Evolutionary conservation across 1,140 invertebrate genomes (phyloP), one percentile per base, ranked within the genome.

Genomic region (Zaprionus vittiger): DNA sequence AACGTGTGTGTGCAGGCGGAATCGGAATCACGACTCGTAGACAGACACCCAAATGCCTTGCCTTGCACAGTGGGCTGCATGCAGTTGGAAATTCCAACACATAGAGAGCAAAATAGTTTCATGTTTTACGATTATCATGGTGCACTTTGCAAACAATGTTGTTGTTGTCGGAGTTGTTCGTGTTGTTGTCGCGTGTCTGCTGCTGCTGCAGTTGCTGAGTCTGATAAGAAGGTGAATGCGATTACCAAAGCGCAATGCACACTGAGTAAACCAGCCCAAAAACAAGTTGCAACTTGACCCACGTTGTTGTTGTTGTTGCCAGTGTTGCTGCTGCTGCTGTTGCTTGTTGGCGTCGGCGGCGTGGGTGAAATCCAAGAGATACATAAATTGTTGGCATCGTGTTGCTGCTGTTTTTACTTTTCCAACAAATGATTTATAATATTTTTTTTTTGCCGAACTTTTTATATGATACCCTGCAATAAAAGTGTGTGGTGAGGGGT

Each of bases 321-420:
- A 22, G 6, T 60, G 78, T 56, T 63, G 31, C 37, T 24, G 31
- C 12, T 47, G 59, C n/a, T 55, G 37, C 20, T 22, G 20, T 22
- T 22, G 20, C 38, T 52, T 64, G 62, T 24, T 38, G 64, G 17
- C 61, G 41, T 22, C 24, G 44, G 56, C 78, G 52, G 84, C 85
- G 84, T 89, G 84, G 84, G 85, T 89, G 84, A 89, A 89, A 89
- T 89, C 67, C 68, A 79, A 69, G 81, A 87, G 85, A 90, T 73
- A 73, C 85, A 87, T 79, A 79, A 73, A 84, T 89, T 87, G 78
- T 89, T 84, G 85, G 79, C 79, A 63, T 87, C 78, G 78, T 79
- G 81, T 74, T 64, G 83, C 84, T 79, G 84, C 81, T 63, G 84
- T 89, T 87, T 87, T 81, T 89, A 84, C 78, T 89, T 87, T 87